A percentile compares a stretch with the other conserved stretches of the same genome.
Evolutionary conservation across 2,113 vertebrate species (phyloP).

Genomic region (Pluvialis apricaria): DNA sequence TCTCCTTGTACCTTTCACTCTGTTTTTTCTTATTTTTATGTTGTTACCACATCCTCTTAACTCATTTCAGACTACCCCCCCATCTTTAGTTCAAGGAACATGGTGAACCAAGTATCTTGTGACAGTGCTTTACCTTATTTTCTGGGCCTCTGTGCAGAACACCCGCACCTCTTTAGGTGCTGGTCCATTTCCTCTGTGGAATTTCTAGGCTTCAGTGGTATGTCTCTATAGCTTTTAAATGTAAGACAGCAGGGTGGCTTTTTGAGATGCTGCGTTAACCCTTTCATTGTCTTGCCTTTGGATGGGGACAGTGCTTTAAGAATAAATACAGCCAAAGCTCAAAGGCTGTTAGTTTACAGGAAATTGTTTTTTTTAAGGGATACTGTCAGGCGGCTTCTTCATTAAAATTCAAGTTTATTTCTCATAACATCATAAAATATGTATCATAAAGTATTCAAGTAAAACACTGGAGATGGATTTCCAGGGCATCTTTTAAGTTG

Average conservation of each 20-base stretch:
- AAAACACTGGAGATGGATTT: neutral
- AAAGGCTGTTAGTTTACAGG: neutral
- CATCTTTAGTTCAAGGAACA: slow-evolving; percentile 72
- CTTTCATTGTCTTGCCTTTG: slow-evolving; percentile 71
- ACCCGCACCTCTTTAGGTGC: slow-evolving; percentile 71
- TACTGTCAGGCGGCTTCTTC: slow-evolving; percentile 3
- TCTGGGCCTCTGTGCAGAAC: slow-evolving; percentile 76
- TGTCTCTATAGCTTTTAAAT: slow-evolving; percentile 67
- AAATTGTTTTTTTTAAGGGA: neutral
- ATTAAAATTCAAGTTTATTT: neutral
- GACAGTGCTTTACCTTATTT: slow-evolving; percentile 72
- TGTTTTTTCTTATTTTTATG: slow-evolving; percentile 54
- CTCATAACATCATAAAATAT: neutral
- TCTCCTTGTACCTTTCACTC: slow-evolving; percentile 39
- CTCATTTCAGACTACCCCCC: slow-evolving; percentile 52
- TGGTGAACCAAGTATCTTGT: slow-evolving; percentile 72
- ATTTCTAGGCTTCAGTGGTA: slow-evolving; percentile 76
- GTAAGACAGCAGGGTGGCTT: slow-evolving; percentile 66
- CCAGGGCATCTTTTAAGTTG: neutral
- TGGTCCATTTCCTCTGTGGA: slow-evolving; percentile 73
- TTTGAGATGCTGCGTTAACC: slow-evolving; percentile 67
- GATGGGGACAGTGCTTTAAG: neutral
- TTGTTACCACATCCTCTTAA: slow-evolving; percentile 59
- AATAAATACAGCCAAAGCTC: neutral
- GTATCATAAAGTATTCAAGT: neutral